Percentiles rank a stretch among this genome's conserved stretches.
phyloP scores from a whole-genome alignment of 2,888 invertebrate genomes.

The Tenthredo amoena region DNA sequence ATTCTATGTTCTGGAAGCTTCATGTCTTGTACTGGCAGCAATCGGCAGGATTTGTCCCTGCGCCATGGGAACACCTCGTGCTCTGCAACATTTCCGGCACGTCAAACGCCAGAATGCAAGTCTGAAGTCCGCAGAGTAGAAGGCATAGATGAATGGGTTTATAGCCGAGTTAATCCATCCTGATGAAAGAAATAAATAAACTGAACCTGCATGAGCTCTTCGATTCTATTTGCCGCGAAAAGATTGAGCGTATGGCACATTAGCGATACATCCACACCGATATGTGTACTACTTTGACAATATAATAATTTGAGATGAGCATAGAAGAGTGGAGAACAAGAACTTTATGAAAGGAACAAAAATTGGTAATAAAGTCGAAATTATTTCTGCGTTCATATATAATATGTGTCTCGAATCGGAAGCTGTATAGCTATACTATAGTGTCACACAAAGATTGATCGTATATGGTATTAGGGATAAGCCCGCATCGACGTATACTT shows the following conservation, averaged over 20 bases:
- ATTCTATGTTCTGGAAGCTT: conserved; percentile 22
- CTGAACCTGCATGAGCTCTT: not conserved
- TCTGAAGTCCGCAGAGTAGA: conserved; percentile 93
- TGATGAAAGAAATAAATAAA: conserved; percentile 57
- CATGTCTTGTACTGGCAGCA: not conserved
- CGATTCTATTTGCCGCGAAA: not conserved
- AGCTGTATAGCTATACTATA: not conserved
- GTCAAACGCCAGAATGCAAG: conserved; percentile 93
- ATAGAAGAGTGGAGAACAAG: not conserved
- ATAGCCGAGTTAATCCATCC: conserved; percentile 94
- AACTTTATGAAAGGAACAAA: not conserved
- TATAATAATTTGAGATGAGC: not conserved
- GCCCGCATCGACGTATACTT: not conserved
- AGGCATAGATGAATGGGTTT: conserved; percentile 95
- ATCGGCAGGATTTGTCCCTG: not conserved
- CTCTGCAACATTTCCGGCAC: conserved; percentile 83
- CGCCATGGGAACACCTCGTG: not conserved
- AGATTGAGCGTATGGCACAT: conserved; percentile 10
- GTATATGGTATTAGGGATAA: not conserved
- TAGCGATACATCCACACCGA: not conserved
- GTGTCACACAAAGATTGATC: conserved; percentile 11
- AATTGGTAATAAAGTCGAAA: not conserved
- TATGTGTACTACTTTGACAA: not conserved
- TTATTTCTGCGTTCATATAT: not conserved
- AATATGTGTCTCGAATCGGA: not conserved